Evolutionary conservation across 2,797 vertebrate species (phyloP).

Genomic region (Sebastes iracundus): DNA sequence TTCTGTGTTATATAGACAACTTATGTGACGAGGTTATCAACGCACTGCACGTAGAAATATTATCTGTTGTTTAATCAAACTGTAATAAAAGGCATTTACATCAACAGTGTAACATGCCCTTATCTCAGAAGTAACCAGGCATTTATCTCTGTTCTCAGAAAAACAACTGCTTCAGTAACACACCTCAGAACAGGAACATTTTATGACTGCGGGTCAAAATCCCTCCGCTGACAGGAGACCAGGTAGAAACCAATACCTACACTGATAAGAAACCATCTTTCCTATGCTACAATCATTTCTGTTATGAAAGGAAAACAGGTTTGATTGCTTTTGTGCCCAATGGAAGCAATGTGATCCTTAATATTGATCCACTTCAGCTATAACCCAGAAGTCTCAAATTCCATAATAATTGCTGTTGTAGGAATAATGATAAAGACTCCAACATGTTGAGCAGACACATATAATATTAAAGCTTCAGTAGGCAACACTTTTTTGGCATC

Average conservation of each 20-base stretch:
- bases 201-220: constrained; percentile 47
- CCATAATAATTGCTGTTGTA: not conserved
- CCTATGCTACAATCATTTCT: not conserved
- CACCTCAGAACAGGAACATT: not conserved
- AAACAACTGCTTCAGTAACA: constrained; percentile 4
- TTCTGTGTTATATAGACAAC: not conserved
- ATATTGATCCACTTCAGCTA: constrained; percentile 42
- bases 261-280: constrained; percentile 19
- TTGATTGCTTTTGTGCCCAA: constrained; percentile 20
- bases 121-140: not conserved
- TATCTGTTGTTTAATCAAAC: constrained; percentile 12
- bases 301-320: constrained; percentile 30
- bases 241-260: not conserved
- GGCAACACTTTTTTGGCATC: too few species aligned
- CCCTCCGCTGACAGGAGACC: constrained; percentile 10
- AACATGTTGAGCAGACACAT: not conserved
- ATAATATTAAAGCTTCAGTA: not conserved
- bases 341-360: constrained; percentile 18
- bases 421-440: not conserved
- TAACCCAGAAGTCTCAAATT: not conserved
- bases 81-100: constrained; percentile 2
- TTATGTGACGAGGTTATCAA: not conserved
- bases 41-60: not conserved
- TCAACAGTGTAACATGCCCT: not conserved
- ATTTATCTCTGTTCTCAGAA: constrained; percentile 14